Evolutionary conservation across 2,113 vertebrate genomes (phyloP), one percentile per base, ranked within the genome.

Genomic region (Ameiurus melas): DNA sequence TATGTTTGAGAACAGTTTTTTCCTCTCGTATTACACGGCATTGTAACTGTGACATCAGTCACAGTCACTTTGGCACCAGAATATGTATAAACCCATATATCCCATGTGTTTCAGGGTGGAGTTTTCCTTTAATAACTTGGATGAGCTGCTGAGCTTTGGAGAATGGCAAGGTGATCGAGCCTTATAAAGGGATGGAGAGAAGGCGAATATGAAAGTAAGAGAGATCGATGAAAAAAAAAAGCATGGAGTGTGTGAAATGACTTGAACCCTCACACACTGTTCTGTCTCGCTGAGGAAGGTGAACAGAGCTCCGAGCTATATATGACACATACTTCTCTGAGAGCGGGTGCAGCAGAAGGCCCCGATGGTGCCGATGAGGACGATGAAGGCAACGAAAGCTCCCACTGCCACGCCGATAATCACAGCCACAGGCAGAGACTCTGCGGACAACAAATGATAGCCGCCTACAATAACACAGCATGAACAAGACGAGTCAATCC

Each of bases 351-450:
- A 99, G 94, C 98, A 99, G 96, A 99, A 99, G 12, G 98, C 98
- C 64, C 98, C 97, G 33, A 99, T 97, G 94, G 98, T 99, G 93
- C 97, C 98, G 97, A 99, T 96, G 91, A 99, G 94, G 91, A 99
- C 97, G 82, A 99, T 96, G 94, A 99, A 96, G 2, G 98, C 98
- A 91, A 99, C 98, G 0, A 99, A 98, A 0, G 97, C 98, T 90
- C 98, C 98, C 83, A 99, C 98, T 0, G 98, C 98, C 89, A 99
- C 98, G 1, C 98, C 98, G 33, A 99, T 99, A 95, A 99, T 98
- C 95, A 99, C 98, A 0, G 98, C 98, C 95, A 98, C 96, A 0
- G 98, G 98, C 91, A 99, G 97, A 0, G 98, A 97, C 91, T 99
- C 98, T 99, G 97, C 73, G 93, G 92, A 92, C 93, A 77, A 86